Percentiles rank a stretch among this genome's conserved stretches.
These are phyloP conservation scores for Zoanthus solanderi DNA, from an alignment of 92 coral and sea anemone species.

Conservation along the genomic window DNA sequence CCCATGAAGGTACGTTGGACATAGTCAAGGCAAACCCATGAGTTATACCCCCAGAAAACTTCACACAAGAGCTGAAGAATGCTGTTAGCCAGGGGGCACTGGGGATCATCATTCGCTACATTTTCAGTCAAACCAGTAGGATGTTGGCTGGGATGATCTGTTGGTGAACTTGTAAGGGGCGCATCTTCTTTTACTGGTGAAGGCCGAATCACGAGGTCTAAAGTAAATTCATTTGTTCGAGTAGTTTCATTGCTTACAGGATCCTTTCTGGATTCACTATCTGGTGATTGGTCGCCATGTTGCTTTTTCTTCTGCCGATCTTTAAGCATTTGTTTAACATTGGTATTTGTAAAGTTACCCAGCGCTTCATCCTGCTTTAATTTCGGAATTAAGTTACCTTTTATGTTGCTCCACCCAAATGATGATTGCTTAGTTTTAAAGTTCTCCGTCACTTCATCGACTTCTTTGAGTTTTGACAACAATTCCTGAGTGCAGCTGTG, in stretches of 20 bases:
- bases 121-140: constrained; percentile 10
- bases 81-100: constrained; percentile 82
- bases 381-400: constrained; percentile 3
- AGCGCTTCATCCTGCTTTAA: neutral
- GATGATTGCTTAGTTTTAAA: neutral
- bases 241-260: neutral
- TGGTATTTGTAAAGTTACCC: neutral
- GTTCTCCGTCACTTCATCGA: neutral
- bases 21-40: constrained; percentile 91
- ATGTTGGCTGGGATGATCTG: constrained; percentile 24
- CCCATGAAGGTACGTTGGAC: constrained; percentile 84
- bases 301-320: constrained; percentile 7
- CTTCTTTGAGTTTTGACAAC: neutral
- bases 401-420: neutral
- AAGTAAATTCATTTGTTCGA: neutral
- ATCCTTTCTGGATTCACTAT: neutral
- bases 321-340: neutral
- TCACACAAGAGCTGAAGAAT: constrained; percentile 82
- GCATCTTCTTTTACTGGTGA: neutral
- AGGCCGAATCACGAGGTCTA: neutral
- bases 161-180: constrained; percentile 1
- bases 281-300: neutral
- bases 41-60: constrained; percentile 74
- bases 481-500: constrained; percentile 15
- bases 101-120: constrained; percentile 50